Base-by-base conservation (phyloP, 53 echinoderm and acorn worm species). In the Mesocentrotus franciscanus region DNA sequence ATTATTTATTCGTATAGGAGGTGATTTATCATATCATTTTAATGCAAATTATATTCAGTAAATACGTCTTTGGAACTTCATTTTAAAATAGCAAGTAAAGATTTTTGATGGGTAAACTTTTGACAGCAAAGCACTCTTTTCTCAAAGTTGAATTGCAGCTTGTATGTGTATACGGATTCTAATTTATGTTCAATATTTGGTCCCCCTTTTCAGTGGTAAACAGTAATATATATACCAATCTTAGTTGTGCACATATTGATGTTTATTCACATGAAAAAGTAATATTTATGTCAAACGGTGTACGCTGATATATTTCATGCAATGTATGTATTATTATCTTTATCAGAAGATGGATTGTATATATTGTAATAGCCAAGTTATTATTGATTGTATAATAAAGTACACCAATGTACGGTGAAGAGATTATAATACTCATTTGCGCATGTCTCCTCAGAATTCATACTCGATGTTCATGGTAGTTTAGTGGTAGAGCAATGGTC, bases 361-460 rank as follows among this genome's bases (percentile, higher is more conserved):
- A 84, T 84, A 84, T 56, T 85, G 57, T 85, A 29, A 87, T 87
- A 81, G 81, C 42, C 36, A 81, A 20, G 58, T 57, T 87, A 87
- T 87, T 58, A 57, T 87, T 18, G n/a, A 87, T 87, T 87, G 59
- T 87, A 87, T 87, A 87, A 87, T 87, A 87, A 87, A 87, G 87
- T 87, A 58, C 87, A 58, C 87, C 87, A 87, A 58, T 12, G 7
- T 57, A 87, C 58, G 87, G 87, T 87, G 87, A 59, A 87, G 56
- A 13, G 27, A 87, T 57, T 87, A 84, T 84, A 84, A 78, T 26
- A 39, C 49, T 32, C 27, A 76, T 76, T 68, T 68, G 49, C 24
- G 68, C 8, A 24, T 68, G 68, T 2, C 6, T 24, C 68, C 24
- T 5, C 26, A 68, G 49, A 49, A 4, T 49, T 49, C 6, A 68